A percentile compares a stretch with the other conserved stretches of the same genome.
Conservation (phyloP, 2,888 invertebrate species). For the Sesamia inferens region DNA sequence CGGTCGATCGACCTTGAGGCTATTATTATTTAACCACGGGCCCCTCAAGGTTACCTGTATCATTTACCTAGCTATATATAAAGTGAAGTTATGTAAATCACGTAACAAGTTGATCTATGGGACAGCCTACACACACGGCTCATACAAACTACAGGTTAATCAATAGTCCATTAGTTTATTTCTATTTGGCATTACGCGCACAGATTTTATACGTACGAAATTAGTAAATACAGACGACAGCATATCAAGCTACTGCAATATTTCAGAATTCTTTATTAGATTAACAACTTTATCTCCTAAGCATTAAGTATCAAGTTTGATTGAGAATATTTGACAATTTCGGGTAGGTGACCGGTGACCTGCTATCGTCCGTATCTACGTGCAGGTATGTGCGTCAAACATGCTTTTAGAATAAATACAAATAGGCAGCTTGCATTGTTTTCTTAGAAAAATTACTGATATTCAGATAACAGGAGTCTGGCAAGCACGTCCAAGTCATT, state of each 20-base stretch:
- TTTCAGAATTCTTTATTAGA: too few relatives aligned
- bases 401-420: slow-evolving; percentile 20
- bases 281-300: too few relatives aligned
- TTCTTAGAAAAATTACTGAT: slow-evolving; percentile 38
- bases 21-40: too few relatives aligned
- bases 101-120: slow-evolving; percentile 65
- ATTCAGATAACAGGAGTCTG: slow-evolving; percentile 54
- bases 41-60: slow-evolving; percentile 23
- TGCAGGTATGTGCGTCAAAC: slow-evolving; percentile 29
- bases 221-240: slow-evolving; percentile 6
- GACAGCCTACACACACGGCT: slow-evolving; percentile 32
- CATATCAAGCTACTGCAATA: too few relatives aligned
- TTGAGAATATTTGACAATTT: too few relatives aligned
- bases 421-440: background rate
- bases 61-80: slow-evolving; percentile 33
- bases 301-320: too few relatives aligned
- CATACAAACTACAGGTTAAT: slow-evolving; percentile 49
- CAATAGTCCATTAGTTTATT: slow-evolving; percentile 40
- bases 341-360: too few relatives aligned
- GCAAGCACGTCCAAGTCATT: slow-evolving; percentile 38
- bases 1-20: too few relatives aligned
- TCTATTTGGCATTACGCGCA: slow-evolving; percentile 20
- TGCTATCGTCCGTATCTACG: too few relatives aligned
- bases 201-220: slow-evolving; percentile 31
- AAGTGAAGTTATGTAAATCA: slow-evolving; percentile 54